phyloP scores from a whole-genome alignment of 1,140 invertebrate genomes.

The Calliopsis andreniformis region DNA sequence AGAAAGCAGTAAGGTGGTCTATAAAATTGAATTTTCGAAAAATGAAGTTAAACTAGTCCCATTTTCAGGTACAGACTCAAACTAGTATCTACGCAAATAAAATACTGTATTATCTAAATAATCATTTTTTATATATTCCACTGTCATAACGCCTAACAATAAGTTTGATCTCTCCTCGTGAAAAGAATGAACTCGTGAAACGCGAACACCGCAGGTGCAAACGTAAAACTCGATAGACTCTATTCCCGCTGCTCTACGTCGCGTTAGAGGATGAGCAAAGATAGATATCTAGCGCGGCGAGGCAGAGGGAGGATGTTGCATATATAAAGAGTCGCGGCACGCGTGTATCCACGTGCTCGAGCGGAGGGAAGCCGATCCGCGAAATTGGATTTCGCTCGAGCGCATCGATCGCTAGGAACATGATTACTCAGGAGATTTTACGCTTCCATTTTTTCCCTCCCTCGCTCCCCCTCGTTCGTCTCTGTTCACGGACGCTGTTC shows the following conservation, averaged over 20 bases:
- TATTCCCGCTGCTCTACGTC: background rate
- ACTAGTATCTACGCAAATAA: no score
- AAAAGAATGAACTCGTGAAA: no score
- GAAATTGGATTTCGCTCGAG: constrained; percentile 57
- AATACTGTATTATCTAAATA: no score
- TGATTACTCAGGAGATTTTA: constrained; percentile 28
- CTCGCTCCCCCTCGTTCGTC: no score
- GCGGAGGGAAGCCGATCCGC: constrained; percentile 42
- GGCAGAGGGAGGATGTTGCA: background rate
- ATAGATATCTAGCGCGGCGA: background rate
- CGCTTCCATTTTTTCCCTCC: background rate
- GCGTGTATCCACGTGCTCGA: constrained; percentile 52
- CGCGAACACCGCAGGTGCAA: background rate
- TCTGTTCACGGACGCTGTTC: constrained; percentile 2
- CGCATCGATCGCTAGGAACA: constrained; percentile 31
- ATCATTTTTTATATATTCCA: no score
- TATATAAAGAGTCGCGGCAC: constrained; percentile 36
- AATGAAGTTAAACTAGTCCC: no score
- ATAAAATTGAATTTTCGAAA: no score
- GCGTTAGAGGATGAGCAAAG: background rate
- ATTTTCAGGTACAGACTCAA: no score
- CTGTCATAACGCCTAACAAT: no score
- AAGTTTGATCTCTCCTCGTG: no score
- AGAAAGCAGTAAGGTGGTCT: no score
- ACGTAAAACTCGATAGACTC: background rate